A percentile compares a stretch with the other conserved stretches of the same genome.
Evolutionary conservation across 2,888 invertebrate genomes (phyloP).

Genomic region (Alentia gelatinosa): DNA sequence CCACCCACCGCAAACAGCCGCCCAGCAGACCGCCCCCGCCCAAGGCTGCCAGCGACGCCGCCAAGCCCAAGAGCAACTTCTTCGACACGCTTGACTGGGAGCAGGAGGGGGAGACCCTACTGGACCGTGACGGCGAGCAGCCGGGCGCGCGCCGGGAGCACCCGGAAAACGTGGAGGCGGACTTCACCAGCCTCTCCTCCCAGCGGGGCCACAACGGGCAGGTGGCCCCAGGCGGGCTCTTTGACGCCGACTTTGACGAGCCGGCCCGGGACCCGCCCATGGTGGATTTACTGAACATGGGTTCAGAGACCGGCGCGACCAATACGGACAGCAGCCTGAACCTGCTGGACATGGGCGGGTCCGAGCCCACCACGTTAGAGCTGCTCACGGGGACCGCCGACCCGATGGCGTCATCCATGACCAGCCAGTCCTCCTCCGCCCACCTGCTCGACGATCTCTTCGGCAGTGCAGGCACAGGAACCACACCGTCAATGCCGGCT

Average conservation of each 20-base stretch:
- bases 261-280: background rate
- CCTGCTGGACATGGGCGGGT: slow-evolving; percentile 59
- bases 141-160: background rate
- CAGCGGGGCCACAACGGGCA: slow-evolving; percentile 60
- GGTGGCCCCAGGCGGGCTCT: background rate
- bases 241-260: background rate
- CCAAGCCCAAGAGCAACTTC: slow-evolving; percentile 62
- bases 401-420: background rate
- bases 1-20: slow-evolving; percentile 37
- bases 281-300: slow-evolving; percentile 66
- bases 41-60: slow-evolving; percentile 13
- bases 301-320: background rate
- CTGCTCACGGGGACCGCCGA: slow-evolving; percentile 66
- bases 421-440: background rate
- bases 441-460: slow-evolving; percentile 27
- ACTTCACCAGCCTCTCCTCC: slow-evolving; percentile 69
- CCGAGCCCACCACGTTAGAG: slow-evolving; percentile 71
- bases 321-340: background rate
- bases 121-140: slow-evolving; percentile 62
- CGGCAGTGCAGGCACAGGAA: background rate
- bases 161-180: slow-evolving; percentile 68
- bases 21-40: slow-evolving; percentile 52
- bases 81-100: slow-evolving; percentile 73
- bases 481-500: background rate
- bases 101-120: slow-evolving; percentile 51